These are phyloP conservation scores for Periophthalmus modestus DNA, from an alignment of 2,113 vertebrate genomes.

Conservation along the genomic window DNA sequence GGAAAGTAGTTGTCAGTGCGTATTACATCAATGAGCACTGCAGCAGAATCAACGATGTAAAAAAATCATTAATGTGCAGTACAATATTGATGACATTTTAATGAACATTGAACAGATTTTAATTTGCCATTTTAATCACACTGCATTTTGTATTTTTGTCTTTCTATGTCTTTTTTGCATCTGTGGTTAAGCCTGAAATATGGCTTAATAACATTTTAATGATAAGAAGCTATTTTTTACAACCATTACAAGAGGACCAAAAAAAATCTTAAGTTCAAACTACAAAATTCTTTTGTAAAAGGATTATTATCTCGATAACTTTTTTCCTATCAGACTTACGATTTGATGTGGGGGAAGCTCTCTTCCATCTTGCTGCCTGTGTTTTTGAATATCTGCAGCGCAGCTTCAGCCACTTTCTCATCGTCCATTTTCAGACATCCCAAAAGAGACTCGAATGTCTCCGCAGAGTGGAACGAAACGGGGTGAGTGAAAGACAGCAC, in stretches of 20 bases:
- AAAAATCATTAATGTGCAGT: too few relatives aligned
- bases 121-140: too few relatives aligned
- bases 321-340: constrained; percentile 77
- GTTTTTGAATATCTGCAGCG: constrained; percentile 97
- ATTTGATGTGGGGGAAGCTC: constrained; percentile 96
- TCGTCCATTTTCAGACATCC: constrained; percentile 98
- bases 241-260: neutral
- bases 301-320: too few relatives aligned
- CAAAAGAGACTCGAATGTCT: constrained; percentile 96
- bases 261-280: neutral
- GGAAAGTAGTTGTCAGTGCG: neutral
- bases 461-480: constrained; percentile 97
- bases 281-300: too few relatives aligned
- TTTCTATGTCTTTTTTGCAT: too few relatives aligned
- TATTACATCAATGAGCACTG: neutral
- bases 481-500: constrained; percentile 98
- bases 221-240: neutral
- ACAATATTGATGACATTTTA: too few relatives aligned
- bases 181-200: neutral
- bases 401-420: constrained; percentile 96
- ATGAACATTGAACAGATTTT: too few relatives aligned
- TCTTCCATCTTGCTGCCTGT: constrained; percentile 96
- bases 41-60: neutral
- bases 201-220: neutral
- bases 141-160: too few relatives aligned